Evolutionary conservation across 2,888 invertebrate species (phyloP).

Genomic region (Eremobia ochroleuca): DNA sequence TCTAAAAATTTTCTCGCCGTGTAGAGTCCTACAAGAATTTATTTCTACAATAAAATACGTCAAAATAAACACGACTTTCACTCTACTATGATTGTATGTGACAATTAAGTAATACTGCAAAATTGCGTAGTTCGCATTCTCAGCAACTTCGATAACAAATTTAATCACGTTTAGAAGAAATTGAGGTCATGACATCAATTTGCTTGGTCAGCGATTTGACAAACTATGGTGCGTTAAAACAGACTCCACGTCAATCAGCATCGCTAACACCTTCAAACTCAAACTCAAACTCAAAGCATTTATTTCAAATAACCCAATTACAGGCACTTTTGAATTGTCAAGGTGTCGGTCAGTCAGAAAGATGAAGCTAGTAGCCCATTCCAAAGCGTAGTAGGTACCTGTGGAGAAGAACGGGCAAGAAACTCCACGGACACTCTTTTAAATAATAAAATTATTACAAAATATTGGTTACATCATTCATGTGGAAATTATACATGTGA

Average conservation of each 20-base stretch:
- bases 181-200: constrained; percentile 22
- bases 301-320: too few species aligned
- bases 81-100: neutral
- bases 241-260: neutral
- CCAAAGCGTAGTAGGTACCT: too few species aligned
- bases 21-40: neutral
- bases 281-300: too few species aligned
- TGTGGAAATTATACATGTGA: too few species aligned
- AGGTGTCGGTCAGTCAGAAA: too few species aligned
- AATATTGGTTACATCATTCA: too few species aligned
- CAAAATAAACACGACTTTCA: neutral
- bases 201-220: constrained; percentile 6
- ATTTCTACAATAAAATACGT: neutral
- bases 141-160: neutral
- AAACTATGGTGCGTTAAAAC: neutral
- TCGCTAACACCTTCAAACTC: neutral
- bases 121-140: neutral
- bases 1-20: too few species aligned
- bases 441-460: too few species aligned
- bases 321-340: too few species aligned
- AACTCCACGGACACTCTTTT: too few species aligned
- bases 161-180: constrained; percentile 29
- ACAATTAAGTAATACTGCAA: constrained; percentile 2
- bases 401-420: too few species aligned
- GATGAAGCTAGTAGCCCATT: too few species aligned